A percentile compares a stretch with the other conserved stretches of the same genome.
Evolutionary conservation across 2,113 vertebrate genomes (phyloP).

Genomic region (Numida meleagris): DNA sequence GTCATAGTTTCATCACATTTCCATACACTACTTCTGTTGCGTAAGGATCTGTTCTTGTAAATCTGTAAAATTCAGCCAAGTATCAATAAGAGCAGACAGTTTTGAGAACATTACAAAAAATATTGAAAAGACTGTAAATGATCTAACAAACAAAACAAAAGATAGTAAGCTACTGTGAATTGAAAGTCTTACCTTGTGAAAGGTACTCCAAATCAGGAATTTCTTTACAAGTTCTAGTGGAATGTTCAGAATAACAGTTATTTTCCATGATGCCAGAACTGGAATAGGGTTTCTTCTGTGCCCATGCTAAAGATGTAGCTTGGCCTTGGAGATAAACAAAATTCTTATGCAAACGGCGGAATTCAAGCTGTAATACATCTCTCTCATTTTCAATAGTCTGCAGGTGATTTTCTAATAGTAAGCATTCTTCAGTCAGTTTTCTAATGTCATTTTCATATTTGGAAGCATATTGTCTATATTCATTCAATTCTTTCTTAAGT

Average conservation of each 20-base stretch:
- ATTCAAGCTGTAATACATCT: conserved; percentile 65
- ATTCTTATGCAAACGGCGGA: conserved; percentile 53
- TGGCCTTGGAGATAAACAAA: conserved; percentile 48
- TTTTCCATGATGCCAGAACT: not conserved
- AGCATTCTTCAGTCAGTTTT: conserved; percentile 44
- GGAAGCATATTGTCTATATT: conserved; percentile 27
- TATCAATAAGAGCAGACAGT: not conserved
- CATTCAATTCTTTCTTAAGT: conserved; percentile 70
- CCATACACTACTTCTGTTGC: not conserved
- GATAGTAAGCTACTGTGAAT: not conserved
- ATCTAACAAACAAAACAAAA: not conserved
- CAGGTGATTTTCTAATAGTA: conserved; percentile 62
- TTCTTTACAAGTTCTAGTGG: not conserved
- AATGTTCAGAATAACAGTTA: conserved; percentile 22
- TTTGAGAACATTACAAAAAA: not conserved
- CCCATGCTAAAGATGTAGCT: not conserved
- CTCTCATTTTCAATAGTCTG: conserved; percentile 70
- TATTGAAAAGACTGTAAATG: not conserved
- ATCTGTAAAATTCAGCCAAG: not conserved
- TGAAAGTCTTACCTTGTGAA: conserved; percentile 38
- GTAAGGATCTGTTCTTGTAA: not conserved
- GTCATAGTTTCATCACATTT: not conserved
- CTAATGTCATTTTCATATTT: conserved; percentile 57
- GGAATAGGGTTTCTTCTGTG: not conserved
- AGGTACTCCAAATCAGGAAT: not conserved